Evolutionary conservation across 2,797 vertebrate genomes (phyloP).

Genomic region (Pangasius krempfi): DNA sequence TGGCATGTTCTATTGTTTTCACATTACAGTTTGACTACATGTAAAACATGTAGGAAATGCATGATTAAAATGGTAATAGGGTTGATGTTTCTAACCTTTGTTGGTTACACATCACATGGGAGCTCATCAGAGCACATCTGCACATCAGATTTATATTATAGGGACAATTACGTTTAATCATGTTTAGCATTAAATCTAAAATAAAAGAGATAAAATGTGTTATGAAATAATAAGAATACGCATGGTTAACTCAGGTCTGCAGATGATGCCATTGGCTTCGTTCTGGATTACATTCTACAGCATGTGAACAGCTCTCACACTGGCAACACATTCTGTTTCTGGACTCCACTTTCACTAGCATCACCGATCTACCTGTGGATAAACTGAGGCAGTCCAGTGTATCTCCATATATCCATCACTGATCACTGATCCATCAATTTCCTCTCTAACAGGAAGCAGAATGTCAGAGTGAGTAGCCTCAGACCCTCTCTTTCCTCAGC

Average conservation of each 20-base stretch:
- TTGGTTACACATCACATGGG: neutral
- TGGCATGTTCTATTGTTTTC: neutral
- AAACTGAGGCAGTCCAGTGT: neutral
- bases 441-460: neutral
- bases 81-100: neutral
- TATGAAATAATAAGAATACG: neutral
- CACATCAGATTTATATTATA: no score
- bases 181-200: neutral
- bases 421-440: no score
- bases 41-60: neutral
- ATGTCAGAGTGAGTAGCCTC: neutral
- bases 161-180: neutral
- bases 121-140: neutral
- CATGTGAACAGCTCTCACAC: neutral
- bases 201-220: neutral
- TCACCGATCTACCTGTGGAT: neutral
- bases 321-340: neutral
- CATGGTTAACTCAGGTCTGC: neutral
- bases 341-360: neutral
- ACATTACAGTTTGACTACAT: neutral
- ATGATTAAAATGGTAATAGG: neutral
- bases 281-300: neutral
- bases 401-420: neutral
- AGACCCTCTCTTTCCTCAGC: neutral
- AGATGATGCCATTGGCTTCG: neutral